These are phyloP conservation scores for Epinephelus cyanopodus DNA, from an alignment of 2,113 vertebrate genomes.

Conservation along the genomic window DNA sequence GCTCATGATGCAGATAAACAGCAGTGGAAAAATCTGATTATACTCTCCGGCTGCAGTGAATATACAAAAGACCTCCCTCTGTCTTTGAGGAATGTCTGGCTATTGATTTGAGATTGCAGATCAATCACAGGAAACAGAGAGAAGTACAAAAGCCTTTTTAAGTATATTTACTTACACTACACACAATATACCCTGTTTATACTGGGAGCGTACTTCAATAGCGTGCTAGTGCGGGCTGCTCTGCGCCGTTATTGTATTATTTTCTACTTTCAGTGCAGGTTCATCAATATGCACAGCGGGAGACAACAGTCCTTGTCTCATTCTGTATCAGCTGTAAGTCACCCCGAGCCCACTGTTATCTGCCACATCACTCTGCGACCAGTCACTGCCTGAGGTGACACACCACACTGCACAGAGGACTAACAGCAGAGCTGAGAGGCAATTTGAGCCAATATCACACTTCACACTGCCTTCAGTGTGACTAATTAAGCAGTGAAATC, in stretches of 20 bases:
- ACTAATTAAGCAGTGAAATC: slow-evolving; percentile 79
- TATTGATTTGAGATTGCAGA: slow-evolving; percentile 43
- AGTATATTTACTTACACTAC: slow-evolving; percentile 1
- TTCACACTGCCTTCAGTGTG: slow-evolving; percentile 68
- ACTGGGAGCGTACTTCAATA: not conserved
- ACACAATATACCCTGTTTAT: not conserved
- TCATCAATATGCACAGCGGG: slow-evolving; percentile 73
- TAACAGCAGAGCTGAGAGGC: slow-evolving; percentile 66
- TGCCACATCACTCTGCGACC: slow-evolving; percentile 71
- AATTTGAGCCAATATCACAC: slow-evolving; percentile 77
- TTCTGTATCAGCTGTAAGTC: slow-evolving; percentile 73
- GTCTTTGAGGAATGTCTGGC: slow-evolving; percentile 26
- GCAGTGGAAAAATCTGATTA: not conserved
- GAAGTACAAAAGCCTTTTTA: slow-evolving; percentile 6
- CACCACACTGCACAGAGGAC: slow-evolving; percentile 68
- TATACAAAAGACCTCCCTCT: slow-evolving; percentile 10
- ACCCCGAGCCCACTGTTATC: slow-evolving; percentile 76
- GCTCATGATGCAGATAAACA: slow-evolving; percentile 9
- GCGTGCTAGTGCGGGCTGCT: not conserved
- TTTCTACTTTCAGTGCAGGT: slow-evolving; percentile 26
- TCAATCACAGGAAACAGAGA: slow-evolving; percentile 1
- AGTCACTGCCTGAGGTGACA: slow-evolving; percentile 72
- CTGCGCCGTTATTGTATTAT: slow-evolving; percentile 19
- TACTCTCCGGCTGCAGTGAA: not conserved
- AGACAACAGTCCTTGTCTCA: slow-evolving; percentile 68